Evolutionary conservation across 2,888 invertebrate species (phyloP).

Genomic region (Deilephila porcellus): DNA sequence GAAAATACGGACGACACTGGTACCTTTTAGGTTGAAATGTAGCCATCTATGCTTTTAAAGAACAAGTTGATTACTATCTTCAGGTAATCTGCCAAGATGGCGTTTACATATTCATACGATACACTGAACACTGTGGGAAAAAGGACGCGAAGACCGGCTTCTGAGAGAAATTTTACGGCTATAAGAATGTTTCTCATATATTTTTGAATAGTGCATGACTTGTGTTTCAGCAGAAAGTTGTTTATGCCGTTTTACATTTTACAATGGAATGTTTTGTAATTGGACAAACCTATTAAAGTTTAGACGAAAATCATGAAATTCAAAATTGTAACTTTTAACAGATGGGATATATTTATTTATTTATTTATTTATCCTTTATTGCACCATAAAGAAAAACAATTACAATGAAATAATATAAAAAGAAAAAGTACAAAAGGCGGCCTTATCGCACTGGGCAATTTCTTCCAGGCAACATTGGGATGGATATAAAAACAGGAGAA

Average conservation of each 20-base stretch:
- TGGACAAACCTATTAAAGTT: no score
- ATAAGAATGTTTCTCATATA: slow-evolving; percentile 10
- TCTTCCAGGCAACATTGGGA: no score
- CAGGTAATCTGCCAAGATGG: slow-evolving; percentile 14
- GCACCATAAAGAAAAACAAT: no score
- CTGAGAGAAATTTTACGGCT: slow-evolving; percentile 21
- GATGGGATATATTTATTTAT: no score
- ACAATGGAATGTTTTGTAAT: background rate
- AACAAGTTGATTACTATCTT: slow-evolving; percentile 18
- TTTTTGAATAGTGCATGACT: slow-evolving; percentile 19
- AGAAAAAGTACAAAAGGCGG: no score
- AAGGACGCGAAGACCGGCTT: slow-evolving; percentile 21
- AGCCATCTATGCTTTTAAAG: slow-evolving; percentile 8
- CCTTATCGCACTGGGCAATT: no score
- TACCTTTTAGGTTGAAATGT: background rate
- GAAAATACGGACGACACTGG: background rate
- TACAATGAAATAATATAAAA: no score
- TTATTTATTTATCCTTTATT: no score
- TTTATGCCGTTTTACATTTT: background rate
- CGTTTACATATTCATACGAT: slow-evolving; percentile 25
- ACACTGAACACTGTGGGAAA: slow-evolving; percentile 19
- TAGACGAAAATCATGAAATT: no score
- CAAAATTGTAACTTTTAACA: no score
- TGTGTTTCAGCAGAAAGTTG: slow-evolving; percentile 8
- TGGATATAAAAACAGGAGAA: no score